Percentiles rank a stretch among this genome's conserved stretches.
phyloP scores from a whole-genome alignment of 2,888 invertebrate species.

The Pecten maximus region DNA sequence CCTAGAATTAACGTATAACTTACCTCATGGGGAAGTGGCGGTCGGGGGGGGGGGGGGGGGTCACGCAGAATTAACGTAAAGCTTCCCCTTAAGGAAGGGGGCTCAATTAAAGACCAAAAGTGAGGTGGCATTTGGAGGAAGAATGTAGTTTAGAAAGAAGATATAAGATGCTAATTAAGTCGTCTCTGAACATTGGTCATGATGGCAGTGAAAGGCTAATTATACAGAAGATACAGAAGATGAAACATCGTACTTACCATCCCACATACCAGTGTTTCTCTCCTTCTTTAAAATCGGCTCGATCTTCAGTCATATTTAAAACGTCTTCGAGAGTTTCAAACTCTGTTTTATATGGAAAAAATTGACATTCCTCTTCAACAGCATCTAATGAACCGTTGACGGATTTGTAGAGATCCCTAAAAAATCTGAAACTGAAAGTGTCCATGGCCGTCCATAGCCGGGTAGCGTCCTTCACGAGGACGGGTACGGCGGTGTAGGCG shows the following conservation, averaged over 20 bases:
- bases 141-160: too few species aligned
- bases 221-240: too few species aligned
- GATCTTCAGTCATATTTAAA: conserved; percentile 89
- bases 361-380: conserved; percentile 89
- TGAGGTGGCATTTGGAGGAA: too few species aligned
- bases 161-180: too few species aligned
- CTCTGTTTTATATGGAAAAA: conserved; percentile 95
- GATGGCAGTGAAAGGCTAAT: too few species aligned
- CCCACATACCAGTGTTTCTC: conserved; percentile 89
- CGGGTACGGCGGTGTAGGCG: conserved; percentile 90
- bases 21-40: too few species aligned
- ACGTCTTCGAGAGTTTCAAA: conserved; percentile 91
- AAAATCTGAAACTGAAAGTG: conserved; percentile 91
- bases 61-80: too few species aligned
- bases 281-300: conserved; percentile 87
- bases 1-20: too few species aligned
- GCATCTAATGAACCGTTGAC: conserved; percentile 80
- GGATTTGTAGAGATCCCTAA: conserved; percentile 87
- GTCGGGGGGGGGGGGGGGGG: too few species aligned
- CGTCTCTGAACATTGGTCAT: too few species aligned
- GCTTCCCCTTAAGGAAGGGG: too few species aligned
- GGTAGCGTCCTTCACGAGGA: conserved; percentile 93
- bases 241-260: conserved; percentile 85
- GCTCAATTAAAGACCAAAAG: too few species aligned
- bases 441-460: conserved; percentile 90